Evolutionary conservation across 2,888 invertebrate genomes (phyloP).

Genomic region (Clostera curtula): DNA sequence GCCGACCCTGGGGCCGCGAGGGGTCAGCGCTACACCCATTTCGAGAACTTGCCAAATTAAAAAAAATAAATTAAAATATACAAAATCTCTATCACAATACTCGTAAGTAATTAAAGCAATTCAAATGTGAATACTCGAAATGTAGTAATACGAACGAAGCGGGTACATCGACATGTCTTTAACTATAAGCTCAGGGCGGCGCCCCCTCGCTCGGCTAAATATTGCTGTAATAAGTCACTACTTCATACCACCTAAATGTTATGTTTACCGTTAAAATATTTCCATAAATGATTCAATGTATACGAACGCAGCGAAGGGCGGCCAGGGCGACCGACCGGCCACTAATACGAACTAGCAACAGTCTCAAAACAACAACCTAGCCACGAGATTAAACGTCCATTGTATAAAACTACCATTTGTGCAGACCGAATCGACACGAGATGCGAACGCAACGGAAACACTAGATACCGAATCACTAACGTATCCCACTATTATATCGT

Average conservation of each 20-base stretch:
- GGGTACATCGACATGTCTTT: slow-evolving; percentile 38
- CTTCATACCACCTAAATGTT: slow-evolving; percentile 60
- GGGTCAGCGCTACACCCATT: slow-evolving; percentile 65
- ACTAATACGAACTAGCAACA: slow-evolving; percentile 27
- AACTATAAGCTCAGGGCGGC: slow-evolving; percentile 35
- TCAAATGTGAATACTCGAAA: slow-evolving; percentile 73
- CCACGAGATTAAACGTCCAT: slow-evolving; percentile 37
- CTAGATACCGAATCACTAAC: slow-evolving; percentile 35
- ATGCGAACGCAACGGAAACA: slow-evolving; percentile 29
- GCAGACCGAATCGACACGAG: slow-evolving; percentile 40
- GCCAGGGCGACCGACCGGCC: slow-evolving; percentile 3
- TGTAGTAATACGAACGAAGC: slow-evolving; percentile 63
- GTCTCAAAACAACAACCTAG: slow-evolving; percentile 37
- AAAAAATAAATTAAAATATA: slow-evolving; percentile 75
- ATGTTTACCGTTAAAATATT: slow-evolving; percentile 48
- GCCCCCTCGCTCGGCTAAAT: slow-evolving; percentile 60
- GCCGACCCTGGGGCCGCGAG: too few species aligned
- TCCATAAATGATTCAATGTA: slow-evolving; percentile 50
- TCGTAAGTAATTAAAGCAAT: slow-evolving; percentile 76
- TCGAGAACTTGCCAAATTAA: slow-evolving; percentile 69
- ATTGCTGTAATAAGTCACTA: slow-evolving; percentile 67
- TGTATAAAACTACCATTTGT: slow-evolving; percentile 52
- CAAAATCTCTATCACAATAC: slow-evolving; percentile 76
- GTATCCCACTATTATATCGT: slow-evolving; percentile 31
- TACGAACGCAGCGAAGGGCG: neutral